Conservation (phyloP, 64 coral and sea anemone species). For the Stichodactyla helianthus region DNA sequence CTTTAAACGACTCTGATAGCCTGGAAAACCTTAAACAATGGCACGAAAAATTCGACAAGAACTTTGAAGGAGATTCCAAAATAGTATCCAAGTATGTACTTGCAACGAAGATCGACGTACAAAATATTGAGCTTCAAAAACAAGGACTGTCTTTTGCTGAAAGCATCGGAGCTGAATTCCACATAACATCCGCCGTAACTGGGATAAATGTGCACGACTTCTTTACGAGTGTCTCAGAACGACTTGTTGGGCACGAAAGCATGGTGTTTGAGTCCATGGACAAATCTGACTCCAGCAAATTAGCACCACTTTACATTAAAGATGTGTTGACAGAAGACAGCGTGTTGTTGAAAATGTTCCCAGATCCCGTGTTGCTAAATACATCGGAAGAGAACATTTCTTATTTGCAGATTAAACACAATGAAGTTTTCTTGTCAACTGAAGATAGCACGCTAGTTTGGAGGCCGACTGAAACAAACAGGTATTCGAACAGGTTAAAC, state of each 20-base stretch:
- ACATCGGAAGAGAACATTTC: slow-evolving; percentile 34
- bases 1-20: slow-evolving; percentile 55
- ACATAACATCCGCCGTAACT: slow-evolving; percentile 46
- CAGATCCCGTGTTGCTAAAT: slow-evolving; percentile 56
- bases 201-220: slow-evolving; percentile 36
- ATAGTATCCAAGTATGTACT: slow-evolving; percentile 56
- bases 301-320: slow-evolving; percentile 17
- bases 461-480: not conserved
- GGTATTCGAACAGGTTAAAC: not conserved
- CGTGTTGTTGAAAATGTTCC: slow-evolving; percentile 17
- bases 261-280: not conserved
- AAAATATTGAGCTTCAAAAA: slow-evolving; percentile 33
- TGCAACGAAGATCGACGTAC: slow-evolving; percentile 56
- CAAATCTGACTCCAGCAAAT: not conserved
- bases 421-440: slow-evolving; percentile 29
- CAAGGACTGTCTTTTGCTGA: slow-evolving; percentile 42
- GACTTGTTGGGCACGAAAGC: not conserved
- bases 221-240: slow-evolving; percentile 43
- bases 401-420: slow-evolving; percentile 32
- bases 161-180: slow-evolving; percentile 55
- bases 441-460: not conserved
- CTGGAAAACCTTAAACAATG: slow-evolving; percentile 48
- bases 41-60: slow-evolving; percentile 26
- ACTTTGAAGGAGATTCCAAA: slow-evolving; percentile 26
- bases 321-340: not conserved